Evolutionary conservation across 2,113 vertebrate genomes (phyloP), one percentile per base, ranked within the genome.

Genomic region (Sebastes fasciatus): DNA sequence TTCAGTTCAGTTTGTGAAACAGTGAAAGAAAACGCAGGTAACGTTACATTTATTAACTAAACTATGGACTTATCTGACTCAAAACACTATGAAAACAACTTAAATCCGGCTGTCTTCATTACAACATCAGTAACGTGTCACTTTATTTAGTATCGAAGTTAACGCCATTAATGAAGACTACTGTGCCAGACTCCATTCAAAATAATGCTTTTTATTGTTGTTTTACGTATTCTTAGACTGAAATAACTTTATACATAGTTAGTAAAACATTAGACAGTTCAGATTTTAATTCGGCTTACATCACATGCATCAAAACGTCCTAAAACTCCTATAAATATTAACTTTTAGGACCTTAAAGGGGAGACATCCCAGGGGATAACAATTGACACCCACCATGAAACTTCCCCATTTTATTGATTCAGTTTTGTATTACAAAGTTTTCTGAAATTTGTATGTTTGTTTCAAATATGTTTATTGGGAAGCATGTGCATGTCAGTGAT

Each of bases 21-120:
- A 8, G 11, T 1, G n/a, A 7, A 13, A 48, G 40, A 10, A 62
- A 52, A 52, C n/a, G 2, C 14, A 86, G 85, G 87, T 89, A 86
- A 79, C 1, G 1, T 71, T 16, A 9, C 14, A 52, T 46, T 52
- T 87, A 51, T 72, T 5, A 0, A 45, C 11, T 51, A 42, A 60
- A 68, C 6, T 0, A 11, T 8, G 1, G 0, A 12, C 0, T 42
- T 48, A 10, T 11, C 5, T 7, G 1, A 12, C 26, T 46, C 1
- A n/a, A 26, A 52, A 67, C 42, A 12, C 8, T 6, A 9, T 17
- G 46, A 34, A 13, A 1, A 23, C 7, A 61, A 2, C 12, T 65
- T 66, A 1, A 48, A 12, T 4, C 12, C 0, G 2, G 23, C 21
- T 23, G 42, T 45, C 6, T 8, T 4, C 26, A 13, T 11, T 16